These are phyloP conservation scores for Aurelia aurita complex sp. Pacific DNA, from an alignment of 30 jellyfish, hydroid and myxozoan genomes.

Conservation along the genomic window DNA sequence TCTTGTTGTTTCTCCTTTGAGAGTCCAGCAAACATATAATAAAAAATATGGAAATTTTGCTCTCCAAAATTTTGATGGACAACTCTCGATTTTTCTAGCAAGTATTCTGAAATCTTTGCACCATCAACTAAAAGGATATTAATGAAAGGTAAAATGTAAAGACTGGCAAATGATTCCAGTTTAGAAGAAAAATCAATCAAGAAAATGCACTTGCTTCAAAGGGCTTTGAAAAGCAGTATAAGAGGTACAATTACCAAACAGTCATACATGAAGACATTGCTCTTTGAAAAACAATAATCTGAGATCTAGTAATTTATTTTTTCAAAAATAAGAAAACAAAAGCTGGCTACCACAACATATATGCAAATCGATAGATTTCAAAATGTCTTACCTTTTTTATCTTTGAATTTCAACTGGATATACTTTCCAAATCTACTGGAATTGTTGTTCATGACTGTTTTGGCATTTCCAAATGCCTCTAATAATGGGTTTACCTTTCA, in stretches of 20 bases:
- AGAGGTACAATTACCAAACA: too few relatives aligned
- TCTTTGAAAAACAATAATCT: too few relatives aligned
- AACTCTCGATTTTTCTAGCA: conserved; percentile 71
- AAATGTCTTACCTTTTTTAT: conserved; percentile 28
- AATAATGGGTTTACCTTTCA: conserved; percentile 69
- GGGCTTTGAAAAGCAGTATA: too few relatives aligned
- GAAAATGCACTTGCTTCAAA: neutral
- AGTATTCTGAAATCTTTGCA: conserved; percentile 65
- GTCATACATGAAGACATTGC: too few relatives aligned
- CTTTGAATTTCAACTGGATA: conserved; percentile 47
- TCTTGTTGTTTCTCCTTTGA: conserved; percentile 30
- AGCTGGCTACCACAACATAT: too few relatives aligned
- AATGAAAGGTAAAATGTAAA: neutral
- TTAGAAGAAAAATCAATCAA: too few relatives aligned
- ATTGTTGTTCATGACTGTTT: conserved; percentile 70
- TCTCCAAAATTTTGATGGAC: conserved; percentile 69
- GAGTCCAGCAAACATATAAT: conserved; percentile 61
- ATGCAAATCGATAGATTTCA: neutral
- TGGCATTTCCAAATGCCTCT: conserved; percentile 85
- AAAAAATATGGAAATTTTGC: conserved; percentile 65
- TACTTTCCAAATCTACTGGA: conserved; percentile 82
- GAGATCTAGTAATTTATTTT: too few relatives aligned
- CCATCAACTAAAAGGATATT: conserved; percentile 43
- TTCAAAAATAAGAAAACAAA: too few relatives aligned
- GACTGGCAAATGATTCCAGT: too few relatives aligned